These are phyloP conservation scores for Oedothorax gibbosus DNA, from an alignment of 1,140 invertebrate genomes.

Conservation along the genomic window DNA sequence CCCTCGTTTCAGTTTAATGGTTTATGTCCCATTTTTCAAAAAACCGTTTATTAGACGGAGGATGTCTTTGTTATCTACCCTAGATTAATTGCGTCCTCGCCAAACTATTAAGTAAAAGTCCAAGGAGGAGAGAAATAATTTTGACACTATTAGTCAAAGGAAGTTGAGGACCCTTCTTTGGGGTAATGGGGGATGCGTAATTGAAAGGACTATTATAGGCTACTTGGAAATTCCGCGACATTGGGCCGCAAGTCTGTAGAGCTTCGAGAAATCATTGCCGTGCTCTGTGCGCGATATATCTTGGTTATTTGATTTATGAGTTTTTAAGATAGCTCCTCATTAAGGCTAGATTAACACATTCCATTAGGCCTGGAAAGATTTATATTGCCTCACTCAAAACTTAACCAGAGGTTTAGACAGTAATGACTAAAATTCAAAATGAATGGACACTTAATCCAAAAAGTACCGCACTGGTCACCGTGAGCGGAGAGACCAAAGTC, in stretches of 20 bases:
- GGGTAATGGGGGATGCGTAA: constrained; percentile 48
- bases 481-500: no score
- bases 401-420: not conserved
- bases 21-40: constrained; percentile 56
- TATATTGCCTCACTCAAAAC: constrained; percentile 30
- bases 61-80: constrained; percentile 22
- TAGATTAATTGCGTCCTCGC: constrained; percentile 30
- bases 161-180: constrained; percentile 25
- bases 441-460: not conserved
- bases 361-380: constrained; percentile 34
- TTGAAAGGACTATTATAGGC: constrained; percentile 32
- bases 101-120: constrained; percentile 42
- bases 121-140: constrained; percentile 25
- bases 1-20: constrained; percentile 42
- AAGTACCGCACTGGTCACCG: no score
- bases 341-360: constrained; percentile 33
- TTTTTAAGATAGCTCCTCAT: constrained; percentile 46
- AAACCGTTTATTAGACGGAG: constrained; percentile 19
- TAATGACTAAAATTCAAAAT: constrained; percentile 9
- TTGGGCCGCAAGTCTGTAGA: not conserved
- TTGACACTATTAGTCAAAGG: constrained; percentile 49
- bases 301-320: constrained; percentile 56
- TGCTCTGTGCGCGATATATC: constrained; percentile 27
- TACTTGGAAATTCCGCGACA: constrained; percentile 10
- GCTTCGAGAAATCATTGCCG: not conserved